Base-by-base conservation (phyloP, 2,797 vertebrate genomes). In the Enteromius fasciolatus region DNA sequence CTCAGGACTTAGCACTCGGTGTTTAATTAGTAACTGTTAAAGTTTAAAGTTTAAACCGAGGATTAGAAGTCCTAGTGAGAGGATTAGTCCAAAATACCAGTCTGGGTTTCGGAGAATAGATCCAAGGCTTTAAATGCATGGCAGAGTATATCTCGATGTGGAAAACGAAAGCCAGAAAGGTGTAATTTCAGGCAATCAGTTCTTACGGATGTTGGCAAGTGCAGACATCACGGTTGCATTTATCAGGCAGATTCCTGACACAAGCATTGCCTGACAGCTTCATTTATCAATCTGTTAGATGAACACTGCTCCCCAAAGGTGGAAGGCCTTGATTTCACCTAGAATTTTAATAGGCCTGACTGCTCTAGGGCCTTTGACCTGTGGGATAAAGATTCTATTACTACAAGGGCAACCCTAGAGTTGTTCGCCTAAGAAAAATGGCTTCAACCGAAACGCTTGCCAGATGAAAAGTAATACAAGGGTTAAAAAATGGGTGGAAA, bases 271-370 rank as follows among this genome's bases (percentile, higher is more conserved):
- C 74, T 92, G 92, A 93, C 90, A 91, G 89, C 91, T 93, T 92
- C 90, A 94, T 94, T 91, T 89, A 92, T 93, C 92, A 92, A 86
- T 91, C 86, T 82, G 83, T 82, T 78, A 89, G 90, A 92, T 48
- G 80, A 92, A 90, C 89, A 90, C 87, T 87, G 86, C 89, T 92
- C 88, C 87, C 80, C 48, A 41, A 88, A 87, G 90, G 90, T 90
- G 89, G 88, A 89, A 86, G 66, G 78, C 76, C 66, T 86, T 31
- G 41, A 81, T 76, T 84, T 80, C 48, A 75, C 57, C 61, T 67
- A 48, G 76, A 82, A 78, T 86, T 81, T 78, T 73, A 81, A 87
- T 87, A 50, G 46, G 57, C 41, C 79, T 8, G 20, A 72, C 64
- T 54, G 50, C 25, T 41, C 63, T 18, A 73, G 66, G 76, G 64